These are phyloP conservation scores for Chaetops frenatus DNA, from an alignment of 2,113 vertebrate species.

Conservation along the genomic window DNA sequence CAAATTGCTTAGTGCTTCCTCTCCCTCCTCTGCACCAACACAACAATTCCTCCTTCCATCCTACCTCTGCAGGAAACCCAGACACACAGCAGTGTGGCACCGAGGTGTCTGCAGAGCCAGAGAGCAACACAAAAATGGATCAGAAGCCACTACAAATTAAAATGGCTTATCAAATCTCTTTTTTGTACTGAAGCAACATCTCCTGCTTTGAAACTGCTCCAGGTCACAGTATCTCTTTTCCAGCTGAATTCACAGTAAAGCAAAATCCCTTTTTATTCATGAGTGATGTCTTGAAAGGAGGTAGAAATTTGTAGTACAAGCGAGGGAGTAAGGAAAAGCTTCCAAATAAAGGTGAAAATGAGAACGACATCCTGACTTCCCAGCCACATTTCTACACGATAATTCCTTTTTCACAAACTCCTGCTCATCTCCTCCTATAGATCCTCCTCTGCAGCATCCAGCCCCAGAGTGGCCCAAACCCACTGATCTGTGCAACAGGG, in stretches of 20 bases:
- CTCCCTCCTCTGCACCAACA: not conserved
- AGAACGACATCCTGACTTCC: not conserved
- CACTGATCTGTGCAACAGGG: not conserved
- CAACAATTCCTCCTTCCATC: not conserved
- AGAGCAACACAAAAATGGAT: not conserved
- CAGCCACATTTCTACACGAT: not conserved
- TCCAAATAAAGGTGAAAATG: not conserved
- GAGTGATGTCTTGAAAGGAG: not conserved
- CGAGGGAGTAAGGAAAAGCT: not conserved
- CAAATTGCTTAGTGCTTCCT: not conserved
- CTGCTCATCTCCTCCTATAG: not conserved
- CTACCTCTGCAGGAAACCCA: not conserved
- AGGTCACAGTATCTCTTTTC: not conserved
- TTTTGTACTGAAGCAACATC: not conserved
- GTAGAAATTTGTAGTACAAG: not conserved
- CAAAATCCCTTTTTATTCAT: not conserved
- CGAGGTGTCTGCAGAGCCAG: not conserved
- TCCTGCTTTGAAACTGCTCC: not conserved
- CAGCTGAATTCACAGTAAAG: not conserved
- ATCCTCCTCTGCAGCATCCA: not conserved
- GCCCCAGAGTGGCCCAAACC: not conserved
- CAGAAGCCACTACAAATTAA: not conserved
- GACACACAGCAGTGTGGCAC: not conserved
- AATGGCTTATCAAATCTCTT: not conserved
- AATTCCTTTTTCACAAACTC: not conserved